Conservation (phyloP, 1,140 invertebrate genomes). For the Cylas formicarius region DNA sequence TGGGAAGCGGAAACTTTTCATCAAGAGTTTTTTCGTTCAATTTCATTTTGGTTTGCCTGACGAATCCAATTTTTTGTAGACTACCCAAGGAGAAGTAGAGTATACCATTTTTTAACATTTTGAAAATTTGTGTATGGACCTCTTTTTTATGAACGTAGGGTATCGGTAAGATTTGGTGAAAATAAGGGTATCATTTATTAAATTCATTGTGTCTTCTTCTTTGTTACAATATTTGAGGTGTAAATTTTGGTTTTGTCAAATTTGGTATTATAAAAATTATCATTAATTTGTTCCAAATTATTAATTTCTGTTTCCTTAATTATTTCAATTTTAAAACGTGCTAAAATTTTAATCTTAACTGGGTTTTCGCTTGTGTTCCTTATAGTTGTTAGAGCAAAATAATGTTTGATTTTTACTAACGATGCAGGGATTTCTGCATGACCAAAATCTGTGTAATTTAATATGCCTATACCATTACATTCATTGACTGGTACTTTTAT, state of each 20-base stretch:
- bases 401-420: conserved; percentile 14
- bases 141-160: conserved; percentile 15
- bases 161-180: conserved; percentile 18
- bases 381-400: conserved; percentile 9
- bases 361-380: conserved; percentile 12
- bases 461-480: conserved; percentile 6
- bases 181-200: conserved; percentile 7
- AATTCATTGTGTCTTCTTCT: conserved; percentile 22
- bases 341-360: conserved; percentile 7
- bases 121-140: conserved; percentile 14
- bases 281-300: conserved; percentile 12
- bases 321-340: conserved; percentile 12
- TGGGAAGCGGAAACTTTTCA: no score
- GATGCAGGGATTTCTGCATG: conserved; percentile 13
- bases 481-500: no score
- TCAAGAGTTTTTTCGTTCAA: no score
- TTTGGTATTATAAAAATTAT: conserved; percentile 10
- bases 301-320: conserved; percentile 9
- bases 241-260: conserved; percentile 14
- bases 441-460: conserved; percentile 11
- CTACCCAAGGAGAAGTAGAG: conserved; percentile 38
- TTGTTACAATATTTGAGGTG: conserved; percentile 20
- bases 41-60: conserved; percentile 41
- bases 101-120: conserved; percentile 30
- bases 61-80: conserved; percentile 29